Evolutionary conservation across 1,140 invertebrate genomes (phyloP).

Genomic region (Lucilia cuprina): DNA sequence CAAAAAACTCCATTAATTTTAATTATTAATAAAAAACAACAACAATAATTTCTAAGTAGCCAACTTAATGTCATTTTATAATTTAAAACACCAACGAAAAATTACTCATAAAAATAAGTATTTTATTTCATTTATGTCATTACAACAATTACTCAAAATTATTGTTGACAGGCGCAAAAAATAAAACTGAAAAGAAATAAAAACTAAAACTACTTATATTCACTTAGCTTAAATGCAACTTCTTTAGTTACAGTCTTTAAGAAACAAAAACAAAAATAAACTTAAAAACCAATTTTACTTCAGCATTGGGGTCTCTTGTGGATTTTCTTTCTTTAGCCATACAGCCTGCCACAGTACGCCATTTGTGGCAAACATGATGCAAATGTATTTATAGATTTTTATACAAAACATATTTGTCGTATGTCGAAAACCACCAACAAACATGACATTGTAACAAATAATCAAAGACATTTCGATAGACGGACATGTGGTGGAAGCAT

Average conservation of each 20-base stretch:
- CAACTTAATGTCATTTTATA: not conserved
- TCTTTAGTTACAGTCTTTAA: not conserved
- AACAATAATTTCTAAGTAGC: not conserved
- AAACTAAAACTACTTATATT: not conserved
- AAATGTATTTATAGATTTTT: not conserved
- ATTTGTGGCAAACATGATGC: not conserved
- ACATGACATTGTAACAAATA: constrained; percentile 30
- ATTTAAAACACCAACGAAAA: not conserved
- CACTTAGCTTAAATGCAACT: not conserved
- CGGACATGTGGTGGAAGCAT: not conserved
- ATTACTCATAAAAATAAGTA: not conserved
- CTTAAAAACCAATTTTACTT: not conserved
- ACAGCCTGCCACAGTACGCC: not conserved
- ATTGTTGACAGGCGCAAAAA: not conserved
- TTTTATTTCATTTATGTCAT: not conserved
- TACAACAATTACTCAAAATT: not conserved
- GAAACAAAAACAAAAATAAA: no score
- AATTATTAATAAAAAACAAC: no score
- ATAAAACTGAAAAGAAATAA: not conserved
- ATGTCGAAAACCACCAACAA: constrained; percentile 15
- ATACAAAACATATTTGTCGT: not conserved
- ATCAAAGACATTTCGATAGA: constrained; percentile 9
- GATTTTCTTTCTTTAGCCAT: not conserved
- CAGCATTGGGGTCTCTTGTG: not conserved
- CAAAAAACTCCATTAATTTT: no score